Base-by-base conservation (phyloP, 2,888 invertebrate genomes). In the Ectemnius continuus region DNA sequence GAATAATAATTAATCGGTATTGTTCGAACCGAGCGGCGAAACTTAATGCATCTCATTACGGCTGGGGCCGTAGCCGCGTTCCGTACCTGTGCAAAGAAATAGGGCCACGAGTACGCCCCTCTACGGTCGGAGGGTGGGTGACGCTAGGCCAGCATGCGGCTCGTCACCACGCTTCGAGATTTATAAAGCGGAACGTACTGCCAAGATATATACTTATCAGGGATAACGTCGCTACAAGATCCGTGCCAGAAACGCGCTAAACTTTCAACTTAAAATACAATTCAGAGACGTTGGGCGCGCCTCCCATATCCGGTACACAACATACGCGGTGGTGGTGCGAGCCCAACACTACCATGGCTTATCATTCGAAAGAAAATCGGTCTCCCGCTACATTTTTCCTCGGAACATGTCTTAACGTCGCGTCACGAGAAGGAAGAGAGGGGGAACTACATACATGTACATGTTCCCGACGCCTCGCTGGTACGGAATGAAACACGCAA, bases 1-100 rank as follows among this genome's bases (percentile, higher is more conserved):
- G 85, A 85, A 85, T 85, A 85, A 83, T 86, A 85, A 86, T 86
- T 85, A 85, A 85, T 81, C 73, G 79, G 59, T 69, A 67, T 16
- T 58, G 76, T 67, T 23, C 70, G 69, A 60, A 75, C 73, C 78
- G 73, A 73, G 66, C 61, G 67, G 60, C 59, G 70, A 79, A 83
- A 84, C 81, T 82, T 80, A 80, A 80, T 78, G 82, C 81, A 81
- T 81, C 79, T 81, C 81, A 84, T 83, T 84, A 83, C 68, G 47
- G 2, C 16, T 45, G 71, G 59, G 46, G 57, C 36, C 73, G 61
- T 11, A 14, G 18, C 2, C 26, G 52, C 59, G 65, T 60, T 67
- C 75, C 64, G 66, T 78, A 68, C 75, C 70, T 61, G 64, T 62
- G 58, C 28, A 60, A 26, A 28, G 28, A 47, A 26, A 52, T 75